A percentile compares a stretch with the other conserved stretches of the same genome.
phyloP scores from a whole-genome alignment of 2,888 invertebrate species.

The Augochlorella aurata region DNA sequence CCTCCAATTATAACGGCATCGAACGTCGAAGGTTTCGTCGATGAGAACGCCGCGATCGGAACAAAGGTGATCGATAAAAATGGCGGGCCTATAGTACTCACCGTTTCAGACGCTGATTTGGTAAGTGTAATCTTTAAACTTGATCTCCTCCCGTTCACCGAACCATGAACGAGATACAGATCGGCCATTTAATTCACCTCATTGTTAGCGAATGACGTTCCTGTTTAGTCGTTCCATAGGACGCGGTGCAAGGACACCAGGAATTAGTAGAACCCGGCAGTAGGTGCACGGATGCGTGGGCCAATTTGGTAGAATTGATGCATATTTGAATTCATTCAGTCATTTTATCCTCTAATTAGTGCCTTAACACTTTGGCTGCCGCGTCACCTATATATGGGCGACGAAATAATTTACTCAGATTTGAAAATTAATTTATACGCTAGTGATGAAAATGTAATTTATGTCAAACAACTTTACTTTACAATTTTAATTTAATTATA shows the following conservation, averaged over 20 bases:
- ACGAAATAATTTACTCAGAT: too few species aligned
- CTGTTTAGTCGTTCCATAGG: constrained; percentile 8
- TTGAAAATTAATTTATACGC: too few species aligned
- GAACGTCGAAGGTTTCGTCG: constrained; percentile 89
- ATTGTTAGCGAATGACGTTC: constrained; percentile 29
- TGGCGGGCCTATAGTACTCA: constrained; percentile 87
- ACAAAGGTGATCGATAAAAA: constrained; percentile 88
- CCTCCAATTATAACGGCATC: constrained; percentile 90
- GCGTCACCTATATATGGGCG: too few species aligned
- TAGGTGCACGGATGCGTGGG: neutral
- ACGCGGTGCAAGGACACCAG: neutral
- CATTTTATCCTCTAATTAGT: too few species aligned
- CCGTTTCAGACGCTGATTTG: constrained; percentile 92
- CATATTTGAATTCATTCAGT: neutral
- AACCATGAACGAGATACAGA: constrained; percentile 42
- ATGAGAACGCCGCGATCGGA: constrained; percentile 93
- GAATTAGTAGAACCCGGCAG: constrained; percentile 11
- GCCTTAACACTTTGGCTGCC: too few species aligned
- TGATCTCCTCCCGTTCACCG: constrained; percentile 26
- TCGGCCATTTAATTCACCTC: constrained; percentile 40
- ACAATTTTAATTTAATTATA: too few species aligned
- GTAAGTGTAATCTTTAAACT: constrained; percentile 83
- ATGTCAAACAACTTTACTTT: too few species aligned
- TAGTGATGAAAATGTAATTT: too few species aligned
- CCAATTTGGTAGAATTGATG: neutral